These are phyloP conservation scores for Silurus meridionalis DNA, from an alignment of 2,113 vertebrate genomes.

Conservation along the genomic window DNA sequence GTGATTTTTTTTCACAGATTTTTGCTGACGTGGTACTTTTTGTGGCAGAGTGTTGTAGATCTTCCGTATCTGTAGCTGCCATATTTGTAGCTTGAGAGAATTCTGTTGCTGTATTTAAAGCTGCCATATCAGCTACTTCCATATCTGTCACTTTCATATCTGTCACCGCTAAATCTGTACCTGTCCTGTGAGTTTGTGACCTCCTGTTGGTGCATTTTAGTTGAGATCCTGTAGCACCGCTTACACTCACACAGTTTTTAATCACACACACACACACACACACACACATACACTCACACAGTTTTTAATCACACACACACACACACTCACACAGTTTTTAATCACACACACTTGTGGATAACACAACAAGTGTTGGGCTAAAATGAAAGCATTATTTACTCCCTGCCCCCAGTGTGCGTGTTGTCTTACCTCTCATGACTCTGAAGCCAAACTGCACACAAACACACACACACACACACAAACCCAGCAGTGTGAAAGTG, in stretches of 20 bases:
- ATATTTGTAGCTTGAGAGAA: no score
- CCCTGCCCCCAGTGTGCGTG: no score
- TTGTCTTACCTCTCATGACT: conserved; percentile 22
- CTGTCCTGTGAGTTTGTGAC: neutral
- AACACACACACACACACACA: conserved; percentile 45
- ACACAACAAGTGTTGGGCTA: neutral
- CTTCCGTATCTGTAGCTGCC: neutral
- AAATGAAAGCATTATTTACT: conserved; percentile 21
- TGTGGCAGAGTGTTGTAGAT: no score
- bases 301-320: neutral
- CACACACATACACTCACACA: neutral
- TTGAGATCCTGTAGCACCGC: neutral
- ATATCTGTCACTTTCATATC: no score
- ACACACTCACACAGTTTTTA: neutral
- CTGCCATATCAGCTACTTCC: no score
- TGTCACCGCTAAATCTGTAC: no score
- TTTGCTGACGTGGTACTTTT: no score
- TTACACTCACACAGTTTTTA: neutral
- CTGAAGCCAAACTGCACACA: conserved; percentile 55
- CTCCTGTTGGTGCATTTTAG: neutral
- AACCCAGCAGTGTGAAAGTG: conserved; percentile 64
- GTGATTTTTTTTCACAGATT: no score
- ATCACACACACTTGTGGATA: conserved; percentile 29
- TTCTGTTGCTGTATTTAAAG: no score
- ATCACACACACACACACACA: conserved; percentile 37